Base-by-base conservation (phyloP, 2,797 vertebrate species). In the Rhynchonycteris naso region DNA sequence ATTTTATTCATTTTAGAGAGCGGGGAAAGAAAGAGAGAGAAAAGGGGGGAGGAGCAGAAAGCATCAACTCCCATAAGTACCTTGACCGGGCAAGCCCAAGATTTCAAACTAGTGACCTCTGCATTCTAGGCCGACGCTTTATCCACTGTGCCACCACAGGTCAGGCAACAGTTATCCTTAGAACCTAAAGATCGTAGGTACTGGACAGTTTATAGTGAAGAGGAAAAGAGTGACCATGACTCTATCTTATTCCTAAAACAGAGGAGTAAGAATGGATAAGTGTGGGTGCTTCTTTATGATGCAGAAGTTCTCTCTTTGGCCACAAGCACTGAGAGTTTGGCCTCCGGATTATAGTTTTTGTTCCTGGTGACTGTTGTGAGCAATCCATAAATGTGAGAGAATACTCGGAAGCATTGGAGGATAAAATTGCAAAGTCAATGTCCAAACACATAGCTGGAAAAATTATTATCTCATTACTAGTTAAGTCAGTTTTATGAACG, bases 381-480 rank as follows among this genome's bases (percentile, higher is more conserved):
- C 18, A 69, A 95, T 95, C 74, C 69, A 86, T 97, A 96, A 93
- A 93, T 54, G 50, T 88, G 81, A 96, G 88, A 66, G 24, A 92
- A 80, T 66, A 85, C 90, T 92, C 65, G 69, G 75, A 97, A 96
- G 61, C 94, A 94, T 4, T 92, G 78, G 80, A 90, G 11, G 56
- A 89, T 95, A 97, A 97, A 97, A 98, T 95, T 97, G 65, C 87
- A 97, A 95, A 96, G 58, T 82, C 96, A 3, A 16, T 38, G 74
- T 97, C 58, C 87, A 97, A 92, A 92, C 63, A 66, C 56, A 72
- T 6, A 84, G 80, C 83, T 91, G 80, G 82, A 76, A 97, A 93
- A 91, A 94, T 59, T 96, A 89, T 97, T 95, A 97, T 96, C 95
- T 91, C 71, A 90, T 95, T 97, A 93, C n/a, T 95, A n/a, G 24